Evolutionary conservation across 2,888 invertebrate species (phyloP).

Genomic region (Silvanus unidentatus): DNA sequence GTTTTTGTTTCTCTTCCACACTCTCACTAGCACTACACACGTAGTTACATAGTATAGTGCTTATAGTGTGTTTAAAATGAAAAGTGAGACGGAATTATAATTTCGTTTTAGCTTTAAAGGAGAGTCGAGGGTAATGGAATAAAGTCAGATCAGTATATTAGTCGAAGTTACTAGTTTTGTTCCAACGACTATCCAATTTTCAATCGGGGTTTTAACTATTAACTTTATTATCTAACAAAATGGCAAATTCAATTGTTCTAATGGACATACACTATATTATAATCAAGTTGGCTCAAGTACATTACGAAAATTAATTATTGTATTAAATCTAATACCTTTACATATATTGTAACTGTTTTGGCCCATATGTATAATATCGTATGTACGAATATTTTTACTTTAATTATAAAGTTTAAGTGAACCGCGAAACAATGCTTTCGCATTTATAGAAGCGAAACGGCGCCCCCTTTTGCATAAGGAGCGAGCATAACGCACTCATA

Average conservation of each 20-base stretch:
- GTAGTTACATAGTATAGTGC: too few species aligned
- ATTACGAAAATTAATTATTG: neutral
- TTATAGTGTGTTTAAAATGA: neutral
- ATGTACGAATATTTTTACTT: too few species aligned
- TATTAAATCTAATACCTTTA: too few species aligned
- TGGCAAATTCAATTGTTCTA: constrained; percentile 39
- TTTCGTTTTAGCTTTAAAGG: constrained; percentile 41
- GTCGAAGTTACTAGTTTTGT: constrained; percentile 26
- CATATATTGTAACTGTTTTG: too few species aligned
- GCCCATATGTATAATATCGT: too few species aligned
- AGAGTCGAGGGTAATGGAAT: constrained; percentile 42
- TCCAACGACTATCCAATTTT: constrained; percentile 38
- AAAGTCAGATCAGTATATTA: constrained; percentile 30
- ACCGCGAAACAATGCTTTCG: too few species aligned
- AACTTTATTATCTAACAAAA: constrained; percentile 36
- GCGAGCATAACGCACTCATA: neutral
- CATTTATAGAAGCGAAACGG: too few species aligned
- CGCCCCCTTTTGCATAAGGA: too few species aligned
- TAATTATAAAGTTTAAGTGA: too few species aligned
- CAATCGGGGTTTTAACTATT: constrained; percentile 43
- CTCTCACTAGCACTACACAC: neutral
- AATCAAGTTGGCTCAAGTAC: constrained; percentile 14
- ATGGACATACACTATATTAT: constrained; percentile 35
- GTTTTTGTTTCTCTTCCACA: neutral
- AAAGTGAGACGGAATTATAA: constrained; percentile 25